Evolutionary conservation across 2,888 invertebrate species (phyloP).

Genomic region (Mythimna vitellina): DNA sequence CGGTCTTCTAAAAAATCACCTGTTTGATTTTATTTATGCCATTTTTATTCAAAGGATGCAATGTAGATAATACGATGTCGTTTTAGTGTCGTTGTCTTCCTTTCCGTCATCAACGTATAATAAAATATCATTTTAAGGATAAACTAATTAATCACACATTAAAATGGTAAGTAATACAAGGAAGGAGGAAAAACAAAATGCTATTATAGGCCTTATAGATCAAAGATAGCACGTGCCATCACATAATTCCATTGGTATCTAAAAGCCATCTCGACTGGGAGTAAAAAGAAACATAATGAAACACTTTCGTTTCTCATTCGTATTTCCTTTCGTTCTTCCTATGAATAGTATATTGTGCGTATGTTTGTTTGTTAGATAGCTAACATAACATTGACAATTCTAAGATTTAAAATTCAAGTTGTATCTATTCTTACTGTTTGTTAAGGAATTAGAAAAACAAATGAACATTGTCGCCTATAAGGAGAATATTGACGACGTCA

Average conservation of each 20-base stretch:
- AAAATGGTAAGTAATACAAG: slow-evolving; percentile 1
- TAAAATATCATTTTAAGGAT: background rate
- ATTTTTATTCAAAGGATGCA: too few relatives aligned
- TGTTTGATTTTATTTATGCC: too few relatives aligned
- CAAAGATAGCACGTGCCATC: slow-evolving; percentile 80
- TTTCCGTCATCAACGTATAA: background rate
- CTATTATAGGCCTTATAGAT: slow-evolving; percentile 51
- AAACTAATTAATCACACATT: background rate
- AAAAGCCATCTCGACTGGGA: slow-evolving; percentile 67
- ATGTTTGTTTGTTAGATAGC: slow-evolving; percentile 3
- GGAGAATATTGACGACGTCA: background rate
- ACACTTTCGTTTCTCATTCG: slow-evolving; percentile 73
- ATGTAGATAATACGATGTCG: background rate
- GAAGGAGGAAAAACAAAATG: slow-evolving; percentile 22
- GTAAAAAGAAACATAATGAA: slow-evolving; percentile 71
- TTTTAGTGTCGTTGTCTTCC: background rate
- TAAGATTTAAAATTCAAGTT: background rate
- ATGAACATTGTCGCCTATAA: background rate
- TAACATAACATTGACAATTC: background rate
- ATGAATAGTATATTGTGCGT: slow-evolving; percentile 8
- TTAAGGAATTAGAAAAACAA: background rate
- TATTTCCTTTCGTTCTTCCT: slow-evolving; percentile 65
- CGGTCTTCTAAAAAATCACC: too few relatives aligned
- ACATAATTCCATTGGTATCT: slow-evolving; percentile 76
- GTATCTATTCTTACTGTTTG: background rate